Percentiles rank a stretch among this genome's conserved stretches.
Evolutionary conservation across 2,113 vertebrate genomes (phyloP).

Genomic region (Irena cyanogastra): DNA sequence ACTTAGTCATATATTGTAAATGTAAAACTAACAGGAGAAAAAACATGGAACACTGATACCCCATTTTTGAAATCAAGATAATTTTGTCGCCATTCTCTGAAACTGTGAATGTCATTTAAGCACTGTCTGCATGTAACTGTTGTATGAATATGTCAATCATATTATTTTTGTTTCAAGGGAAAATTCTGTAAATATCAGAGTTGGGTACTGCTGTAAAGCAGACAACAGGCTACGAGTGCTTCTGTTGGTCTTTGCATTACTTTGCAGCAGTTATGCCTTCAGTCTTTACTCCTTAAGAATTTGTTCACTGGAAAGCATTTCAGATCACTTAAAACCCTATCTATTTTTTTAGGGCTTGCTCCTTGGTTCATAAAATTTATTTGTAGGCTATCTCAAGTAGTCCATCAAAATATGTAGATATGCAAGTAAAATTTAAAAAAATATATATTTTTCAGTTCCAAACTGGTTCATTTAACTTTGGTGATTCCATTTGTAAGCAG

Average conservation of each 20-base stretch:
- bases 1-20: slow-evolving; percentile 79
- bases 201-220: not conserved
- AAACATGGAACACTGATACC: not conserved
- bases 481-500: not conserved
- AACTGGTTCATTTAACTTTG: not conserved
- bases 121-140: not conserved
- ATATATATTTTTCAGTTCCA: not conserved
- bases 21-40: not conserved
- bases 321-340: not conserved
- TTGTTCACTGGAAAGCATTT: not conserved
- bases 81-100: not conserved
- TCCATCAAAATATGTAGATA: not conserved
- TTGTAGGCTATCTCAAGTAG: not conserved
- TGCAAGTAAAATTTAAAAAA: not conserved
- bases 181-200: not conserved
- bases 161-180: not conserved
- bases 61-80: not conserved
- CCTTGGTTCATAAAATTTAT: not conserved
- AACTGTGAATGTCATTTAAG: not conserved
- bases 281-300: not conserved
- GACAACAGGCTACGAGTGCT: not conserved
- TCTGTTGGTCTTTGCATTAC: not conserved
- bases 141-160: not conserved
- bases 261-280: not conserved
- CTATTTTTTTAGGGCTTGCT: not conserved